phyloP scores from a whole-genome alignment of 2,113 vertebrate species.

The Sitta europaea region DNA sequence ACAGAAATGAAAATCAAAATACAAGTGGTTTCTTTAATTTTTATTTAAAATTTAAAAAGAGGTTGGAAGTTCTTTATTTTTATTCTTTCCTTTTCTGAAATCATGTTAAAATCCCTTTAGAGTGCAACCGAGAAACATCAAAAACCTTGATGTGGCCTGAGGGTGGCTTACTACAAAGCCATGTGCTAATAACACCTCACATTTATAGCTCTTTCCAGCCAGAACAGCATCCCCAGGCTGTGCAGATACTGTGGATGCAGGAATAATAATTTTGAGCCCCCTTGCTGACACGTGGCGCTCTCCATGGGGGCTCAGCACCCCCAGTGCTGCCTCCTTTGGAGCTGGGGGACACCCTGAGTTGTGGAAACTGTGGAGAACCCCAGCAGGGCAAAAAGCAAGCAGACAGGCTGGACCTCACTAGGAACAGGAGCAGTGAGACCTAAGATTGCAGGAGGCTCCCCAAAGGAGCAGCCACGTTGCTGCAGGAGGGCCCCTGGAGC shows the following conservation, averaged over 20 bases:
- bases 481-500: not conserved
- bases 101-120: constrained; percentile 6
- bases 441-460: not conserved
- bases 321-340: not conserved
- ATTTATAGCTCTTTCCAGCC: constrained; percentile 31
- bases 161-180: constrained; percentile 55
- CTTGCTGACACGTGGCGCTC: not conserved
- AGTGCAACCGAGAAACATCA: constrained; percentile 24
- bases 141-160: constrained; percentile 51
- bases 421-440: not conserved
- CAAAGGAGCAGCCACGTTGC: not conserved
- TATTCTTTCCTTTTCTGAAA: not conserved
- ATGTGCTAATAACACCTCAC: constrained; percentile 29
- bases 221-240: not conserved
- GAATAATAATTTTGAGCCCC: not conserved
- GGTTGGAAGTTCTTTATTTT: not conserved
- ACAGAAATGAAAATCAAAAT: not conserved
- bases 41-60: not conserved
- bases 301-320: not conserved
- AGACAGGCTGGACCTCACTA: not conserved
- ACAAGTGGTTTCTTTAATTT: not conserved
- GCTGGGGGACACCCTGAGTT: not conserved
- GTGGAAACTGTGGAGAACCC: not conserved
- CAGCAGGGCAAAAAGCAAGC: not conserved
- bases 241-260: not conserved